Conservation (phyloP, 92 coral and sea anemone genomes). For the Siderastrea radians region DNA sequence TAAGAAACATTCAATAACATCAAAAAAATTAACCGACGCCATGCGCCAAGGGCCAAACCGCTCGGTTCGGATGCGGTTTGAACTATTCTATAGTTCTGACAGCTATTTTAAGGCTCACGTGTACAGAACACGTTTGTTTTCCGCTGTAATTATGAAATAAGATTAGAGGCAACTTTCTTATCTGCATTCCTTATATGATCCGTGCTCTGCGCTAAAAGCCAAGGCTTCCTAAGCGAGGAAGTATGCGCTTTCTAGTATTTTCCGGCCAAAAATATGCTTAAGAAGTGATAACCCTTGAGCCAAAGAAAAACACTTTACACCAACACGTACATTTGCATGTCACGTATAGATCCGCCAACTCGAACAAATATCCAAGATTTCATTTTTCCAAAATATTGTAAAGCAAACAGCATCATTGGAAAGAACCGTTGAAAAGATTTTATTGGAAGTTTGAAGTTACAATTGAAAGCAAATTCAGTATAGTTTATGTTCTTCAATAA, state of each 20-base stretch:
- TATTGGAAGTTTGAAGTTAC: background rate
- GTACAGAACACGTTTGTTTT: background rate
- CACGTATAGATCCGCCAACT: background rate
- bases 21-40: background rate
- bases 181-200: constrained; percentile 1
- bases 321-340: background rate
- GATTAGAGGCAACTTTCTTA: background rate
- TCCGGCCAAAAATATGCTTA: background rate
- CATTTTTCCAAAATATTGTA: too few relatives aligned
- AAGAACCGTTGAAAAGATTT: background rate
- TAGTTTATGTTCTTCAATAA: too few relatives aligned
- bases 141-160: background rate
- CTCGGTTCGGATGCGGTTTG: background rate
- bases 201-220: background rate
- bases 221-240: background rate
- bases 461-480: too few relatives aligned
- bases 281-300: background rate
- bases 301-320: background rate
- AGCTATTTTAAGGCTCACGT: background rate
- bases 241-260: background rate
- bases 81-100: background rate
- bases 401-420: background rate
- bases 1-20: background rate
- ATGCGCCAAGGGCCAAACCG: background rate
- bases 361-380: background rate